A percentile compares a stretch with the other conserved stretches of the same genome.
Evolutionary conservation across 2,888 invertebrate species (phyloP).

Genomic region (Synanthedon myopaeformis): DNA sequence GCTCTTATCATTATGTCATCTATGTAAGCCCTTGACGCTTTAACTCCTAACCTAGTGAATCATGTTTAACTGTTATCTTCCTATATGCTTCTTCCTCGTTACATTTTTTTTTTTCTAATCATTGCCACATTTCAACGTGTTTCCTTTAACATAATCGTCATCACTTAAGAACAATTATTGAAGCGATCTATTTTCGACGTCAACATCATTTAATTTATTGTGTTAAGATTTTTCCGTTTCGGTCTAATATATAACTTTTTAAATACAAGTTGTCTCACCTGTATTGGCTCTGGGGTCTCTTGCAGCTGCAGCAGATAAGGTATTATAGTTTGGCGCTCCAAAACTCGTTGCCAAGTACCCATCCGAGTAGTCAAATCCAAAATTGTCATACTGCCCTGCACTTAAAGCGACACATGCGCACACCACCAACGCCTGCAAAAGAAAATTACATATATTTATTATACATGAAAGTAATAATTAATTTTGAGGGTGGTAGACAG

Average conservation of each 20-base stretch:
- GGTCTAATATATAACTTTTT: not conserved
- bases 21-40: not conserved
- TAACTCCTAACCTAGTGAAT: not conserved
- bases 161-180: too few relatives aligned
- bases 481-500: too few relatives aligned
- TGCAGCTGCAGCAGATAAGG: conserved; percentile 44
- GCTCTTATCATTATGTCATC: not conserved
- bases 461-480: too few relatives aligned
- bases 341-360: conserved; percentile 52
- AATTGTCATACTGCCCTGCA: conserved; percentile 48
- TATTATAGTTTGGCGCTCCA: conserved; percentile 50
- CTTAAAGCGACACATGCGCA: conserved; percentile 54
- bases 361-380: conserved; percentile 34
- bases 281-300: conserved; percentile 72
- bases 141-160: too few relatives aligned
- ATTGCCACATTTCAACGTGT: too few relatives aligned
- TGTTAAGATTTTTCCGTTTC: too few relatives aligned
- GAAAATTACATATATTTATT: conserved; percentile 4
- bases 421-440: conserved; percentile 50
- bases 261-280: conserved; percentile 26
- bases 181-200: too few relatives aligned
- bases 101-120: not conserved
- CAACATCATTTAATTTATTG: too few relatives aligned
- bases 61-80: not conserved
- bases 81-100: not conserved